Base-by-base conservation (phyloP, 2,797 vertebrate genomes). In the Brachymystax lenok region DNA sequence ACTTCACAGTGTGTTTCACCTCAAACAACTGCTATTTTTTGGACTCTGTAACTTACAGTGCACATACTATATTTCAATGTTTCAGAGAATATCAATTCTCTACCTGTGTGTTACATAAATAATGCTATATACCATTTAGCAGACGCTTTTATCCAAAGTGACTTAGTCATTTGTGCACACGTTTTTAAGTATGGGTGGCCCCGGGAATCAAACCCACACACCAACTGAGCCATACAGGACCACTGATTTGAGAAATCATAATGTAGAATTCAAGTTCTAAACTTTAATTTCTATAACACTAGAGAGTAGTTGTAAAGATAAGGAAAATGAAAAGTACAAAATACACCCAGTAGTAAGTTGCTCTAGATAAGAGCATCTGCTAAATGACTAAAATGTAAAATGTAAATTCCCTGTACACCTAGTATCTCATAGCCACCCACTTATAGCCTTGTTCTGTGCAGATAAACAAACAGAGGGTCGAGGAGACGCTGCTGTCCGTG, bases 401-500 rank as follows among this genome's bases (percentile, higher is more conserved):
- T 46, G 40, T 46, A 46, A 46, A 59, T 59, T 10, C 56, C 17
- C 2, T 7, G 19, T 59, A 59, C 56, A 59, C 56, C 64, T 21
- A 59, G 10, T 46, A 63, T 24, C 59, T 63, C 63, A 61, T 72
- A 51, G 63, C 27, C 69, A 77, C 50, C 68, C 66, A 73, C 69
- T 77, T 84, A 63, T 79, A 81, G 79, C 76, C 75, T 81, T 85
- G 79, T 80, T 77, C 50, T 64, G 30, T 50, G 56, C n/a, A 64
- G 66, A 68, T 75, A 75, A 72, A 80, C 69, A 74, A 78, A 77
- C 77, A 75, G 33, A 74, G 71, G 74, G 83, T 90, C 82, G 78
- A 78, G 75, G 64, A 64, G 80, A 51, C 59, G 10, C 19, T 79
- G 71, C 21, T 33, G 33, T 80, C 83, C 75, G 70, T 19, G 63